Evolutionary conservation across 2,113 vertebrate species (phyloP), one percentile per base, ranked within the genome.

Genomic region (Pelusios castaneus): DNA sequence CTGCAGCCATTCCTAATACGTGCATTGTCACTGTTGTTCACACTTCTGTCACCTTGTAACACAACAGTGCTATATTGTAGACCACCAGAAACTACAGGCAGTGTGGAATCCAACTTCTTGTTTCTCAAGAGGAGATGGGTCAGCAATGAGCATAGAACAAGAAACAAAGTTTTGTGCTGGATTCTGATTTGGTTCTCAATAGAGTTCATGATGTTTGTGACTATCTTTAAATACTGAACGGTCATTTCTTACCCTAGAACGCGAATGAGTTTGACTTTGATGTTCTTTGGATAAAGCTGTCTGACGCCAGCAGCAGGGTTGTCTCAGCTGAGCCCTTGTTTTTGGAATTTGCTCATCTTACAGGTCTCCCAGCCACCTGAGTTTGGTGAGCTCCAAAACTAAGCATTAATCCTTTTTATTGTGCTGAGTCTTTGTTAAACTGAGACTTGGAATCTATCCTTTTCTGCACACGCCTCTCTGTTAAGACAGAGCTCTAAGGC

Each of bases 1-100:
- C 45, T 45, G 19, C 45, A 27, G 47, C 13, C 4, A 7, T 52
- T 2, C 0, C 17, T 6, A 17, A 17, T 6, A 3, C 8, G 1
- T 52, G 4, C 27, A 38, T 2, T 8, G 3, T 60, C 47, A 51
- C 56, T 27, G 49, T 4, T 0, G 47, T 19, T n/a, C 58, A 45
- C 13, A 2, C 41, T 55, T 77, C 3, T 10, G 31, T 21, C 8
- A 43, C 8, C 54, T 45, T 25, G 4, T 19, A 45, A 70, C n/a
- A 70, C n/a, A 22, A 38, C 10, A 22, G 17, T 22, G n/a, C 17
- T 38, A 22, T 70, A 38, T 38, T 70, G n/a, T 70, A 70, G n/a
- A 19, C 63, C 63, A 38, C n/a, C 21, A 70, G 63, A 70, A n/a
- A 22, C n/a, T 70, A 38, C 9, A 67, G n/a, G 19, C 34, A 67